Conservation (phyloP, 2,113 vertebrate genomes). For the Burhinus bistriatus region DNA sequence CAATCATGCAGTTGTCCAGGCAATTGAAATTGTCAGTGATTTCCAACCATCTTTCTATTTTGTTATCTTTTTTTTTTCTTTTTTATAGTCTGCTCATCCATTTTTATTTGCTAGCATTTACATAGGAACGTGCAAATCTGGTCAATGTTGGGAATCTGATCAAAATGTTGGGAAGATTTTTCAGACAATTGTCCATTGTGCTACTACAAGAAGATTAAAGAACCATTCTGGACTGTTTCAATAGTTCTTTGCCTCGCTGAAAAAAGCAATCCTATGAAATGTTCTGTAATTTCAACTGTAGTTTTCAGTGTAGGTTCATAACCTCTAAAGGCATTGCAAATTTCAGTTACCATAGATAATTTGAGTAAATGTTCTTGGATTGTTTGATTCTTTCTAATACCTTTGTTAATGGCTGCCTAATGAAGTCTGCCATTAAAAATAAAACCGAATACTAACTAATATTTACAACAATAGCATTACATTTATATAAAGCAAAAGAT, state of each 20-base stretch:
- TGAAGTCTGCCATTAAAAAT: background rate
- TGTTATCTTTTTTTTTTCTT: background rate
- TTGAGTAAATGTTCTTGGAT: background rate
- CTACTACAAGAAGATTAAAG: background rate
- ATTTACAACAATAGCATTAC: background rate
- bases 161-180: background rate
- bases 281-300: background rate
- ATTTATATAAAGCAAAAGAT: background rate
- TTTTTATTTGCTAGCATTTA: background rate
- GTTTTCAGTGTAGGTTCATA: background rate
- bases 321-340: background rate
- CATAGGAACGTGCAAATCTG: background rate
- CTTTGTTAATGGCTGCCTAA: background rate
- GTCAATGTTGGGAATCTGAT: background rate
- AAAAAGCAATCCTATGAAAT: background rate
- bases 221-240: background rate
- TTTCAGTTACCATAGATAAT: background rate
- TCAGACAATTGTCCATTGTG: conserved; percentile 26
- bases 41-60: background rate
- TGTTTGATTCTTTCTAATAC: background rate
- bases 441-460: background rate
- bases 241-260: background rate
- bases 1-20: background rate
- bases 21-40: background rate
- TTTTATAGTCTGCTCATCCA: background rate